phyloP scores from a whole-genome alignment of 2,113 vertebrate species.

The Leucopsar rothschildi region DNA sequence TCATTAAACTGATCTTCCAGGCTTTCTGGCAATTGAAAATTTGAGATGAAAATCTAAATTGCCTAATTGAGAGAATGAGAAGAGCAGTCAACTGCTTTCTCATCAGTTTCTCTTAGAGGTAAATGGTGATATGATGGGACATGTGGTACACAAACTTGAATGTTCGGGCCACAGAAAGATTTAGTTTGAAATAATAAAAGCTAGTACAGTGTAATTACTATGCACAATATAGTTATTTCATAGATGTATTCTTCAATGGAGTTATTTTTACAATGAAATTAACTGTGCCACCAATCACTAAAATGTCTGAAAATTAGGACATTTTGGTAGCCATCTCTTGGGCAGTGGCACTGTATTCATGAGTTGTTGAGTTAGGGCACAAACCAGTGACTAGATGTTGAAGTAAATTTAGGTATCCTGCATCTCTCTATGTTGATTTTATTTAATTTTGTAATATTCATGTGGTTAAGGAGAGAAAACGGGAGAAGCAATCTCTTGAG shows the following conservation, averaged over 20 bases:
- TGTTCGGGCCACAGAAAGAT: background rate
- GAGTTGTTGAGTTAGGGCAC: background rate
- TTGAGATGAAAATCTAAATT: conserved; percentile 8
- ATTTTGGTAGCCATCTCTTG: background rate
- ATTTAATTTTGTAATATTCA: background rate
- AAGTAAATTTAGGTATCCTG: conserved; percentile 18
- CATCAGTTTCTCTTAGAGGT: background rate
- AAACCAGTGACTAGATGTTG: background rate
- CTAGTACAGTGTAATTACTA: background rate
- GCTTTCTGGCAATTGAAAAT: conserved; percentile 46
- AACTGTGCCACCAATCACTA: background rate
- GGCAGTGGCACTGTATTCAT: background rate
- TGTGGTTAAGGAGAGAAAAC: background rate
- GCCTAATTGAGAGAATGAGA: background rate
- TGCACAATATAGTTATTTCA: background rate
- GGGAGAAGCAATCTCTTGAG: background rate
- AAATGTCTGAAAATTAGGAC: background rate
- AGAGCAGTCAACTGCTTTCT: background rate
- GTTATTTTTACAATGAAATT: background rate
- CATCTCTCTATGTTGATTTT: background rate
- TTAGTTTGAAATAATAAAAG: background rate
- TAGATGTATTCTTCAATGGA: background rate
- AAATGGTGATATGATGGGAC: background rate
- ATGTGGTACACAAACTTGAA: background rate
- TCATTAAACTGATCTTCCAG: background rate